Evolutionary conservation across 1,140 invertebrate species (phyloP).

Genomic region (Odontomachus brunneus): DNA sequence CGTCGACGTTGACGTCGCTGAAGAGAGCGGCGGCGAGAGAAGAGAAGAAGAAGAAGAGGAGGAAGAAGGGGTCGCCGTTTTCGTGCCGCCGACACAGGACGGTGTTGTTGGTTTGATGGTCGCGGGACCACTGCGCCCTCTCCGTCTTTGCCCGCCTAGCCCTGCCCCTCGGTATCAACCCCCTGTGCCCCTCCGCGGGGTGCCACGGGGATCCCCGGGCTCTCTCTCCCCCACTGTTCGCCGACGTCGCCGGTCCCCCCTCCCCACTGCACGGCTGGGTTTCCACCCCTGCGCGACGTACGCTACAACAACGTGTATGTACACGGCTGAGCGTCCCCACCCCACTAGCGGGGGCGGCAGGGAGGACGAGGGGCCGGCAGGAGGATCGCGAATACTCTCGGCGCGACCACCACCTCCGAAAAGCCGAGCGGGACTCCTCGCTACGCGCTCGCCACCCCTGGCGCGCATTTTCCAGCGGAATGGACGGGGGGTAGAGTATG

Average conservation of each 20-base stretch:
- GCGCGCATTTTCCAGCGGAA: conserved; percentile 74
- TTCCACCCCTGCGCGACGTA: conserved; percentile 55
- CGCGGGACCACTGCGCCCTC: conserved; percentile 85
- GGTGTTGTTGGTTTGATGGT: conserved; percentile 85
- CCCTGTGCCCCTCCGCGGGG: conserved; percentile 66
- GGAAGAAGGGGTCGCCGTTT: conserved; percentile 72
- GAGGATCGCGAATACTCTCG: conserved; percentile 9
- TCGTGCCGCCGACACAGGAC: conserved; percentile 61
- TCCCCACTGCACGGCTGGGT: conserved; percentile 7
- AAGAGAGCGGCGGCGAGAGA: conserved; percentile 46
- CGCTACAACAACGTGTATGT: not conserved
- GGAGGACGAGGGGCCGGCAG: not conserved
- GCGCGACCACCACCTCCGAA: conserved; percentile 23
- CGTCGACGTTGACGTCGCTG: conserved; percentile 39
- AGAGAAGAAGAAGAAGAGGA: conserved; percentile 61
- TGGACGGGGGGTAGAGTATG: conserved; percentile 12
- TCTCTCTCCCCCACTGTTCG: conserved; percentile 7
- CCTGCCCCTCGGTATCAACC: conserved; percentile 81
- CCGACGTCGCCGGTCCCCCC: conserved; percentile 7
- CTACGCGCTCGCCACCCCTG: conserved; percentile 55
- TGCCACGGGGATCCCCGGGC: conserved; percentile 70
- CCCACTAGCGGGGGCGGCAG: not conserved
- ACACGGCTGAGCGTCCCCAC: not conserved
- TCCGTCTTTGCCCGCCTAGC: conserved; percentile 81
- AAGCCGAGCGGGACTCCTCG: conserved; percentile 26